These are phyloP conservation scores for Thyatira batis DNA, from an alignment of 2,888 invertebrate species.

Conservation along the genomic window DNA sequence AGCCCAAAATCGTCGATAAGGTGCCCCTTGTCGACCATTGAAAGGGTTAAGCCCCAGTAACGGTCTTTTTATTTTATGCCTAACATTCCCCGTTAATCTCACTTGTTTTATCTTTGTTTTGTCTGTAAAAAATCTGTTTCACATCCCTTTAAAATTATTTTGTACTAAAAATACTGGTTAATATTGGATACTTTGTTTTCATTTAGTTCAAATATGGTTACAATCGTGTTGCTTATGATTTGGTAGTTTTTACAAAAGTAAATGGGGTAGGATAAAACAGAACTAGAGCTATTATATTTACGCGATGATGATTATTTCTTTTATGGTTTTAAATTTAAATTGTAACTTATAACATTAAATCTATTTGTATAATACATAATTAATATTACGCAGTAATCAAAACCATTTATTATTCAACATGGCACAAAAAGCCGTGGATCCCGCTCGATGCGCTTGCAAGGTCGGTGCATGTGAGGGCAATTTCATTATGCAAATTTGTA, in stretches of 20 bases:
- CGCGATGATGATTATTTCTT: too few relatives aligned
- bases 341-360: too few relatives aligned
- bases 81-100: constrained; percentile 24
- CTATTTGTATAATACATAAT: background rate
- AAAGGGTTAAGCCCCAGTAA: constrained; percentile 36
- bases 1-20: constrained; percentile 23
- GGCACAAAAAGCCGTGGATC: background rate
- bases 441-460: constrained; percentile 4
- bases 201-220: too few relatives aligned
- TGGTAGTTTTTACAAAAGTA: too few relatives aligned
- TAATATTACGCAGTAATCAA: background rate
- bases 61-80: constrained; percentile 24
- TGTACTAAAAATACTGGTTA: background rate
- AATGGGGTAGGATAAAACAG: too few relatives aligned
- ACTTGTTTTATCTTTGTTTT: constrained; percentile 15
- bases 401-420: background rate
- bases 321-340: too few relatives aligned
- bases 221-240: too few relatives aligned
- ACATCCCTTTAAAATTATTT: background rate
- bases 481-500: constrained; percentile 62
- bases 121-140: constrained; percentile 3
- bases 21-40: constrained; percentile 34
- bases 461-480: constrained; percentile 35
- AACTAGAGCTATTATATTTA: too few relatives aligned
- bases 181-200: background rate